Base-by-base conservation (phyloP, 2,797 vertebrate species). In the Sparidentex hasta region DNA sequence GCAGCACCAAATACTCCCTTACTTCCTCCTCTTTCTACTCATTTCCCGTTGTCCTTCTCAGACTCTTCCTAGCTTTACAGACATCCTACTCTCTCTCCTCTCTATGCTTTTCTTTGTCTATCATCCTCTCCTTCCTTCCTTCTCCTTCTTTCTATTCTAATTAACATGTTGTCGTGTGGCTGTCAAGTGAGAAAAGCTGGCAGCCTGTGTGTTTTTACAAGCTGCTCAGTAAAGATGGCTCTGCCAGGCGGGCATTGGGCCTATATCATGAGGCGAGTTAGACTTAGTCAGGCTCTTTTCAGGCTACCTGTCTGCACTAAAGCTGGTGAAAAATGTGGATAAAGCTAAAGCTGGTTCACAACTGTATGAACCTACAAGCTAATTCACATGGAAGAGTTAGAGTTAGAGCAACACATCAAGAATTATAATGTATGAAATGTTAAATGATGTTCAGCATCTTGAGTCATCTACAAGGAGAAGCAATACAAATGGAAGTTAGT, bases 91-190 rank as follows among this genome's bases (percentile, higher is more conserved):
- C 43, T 68, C 7, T 62, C 16, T 17, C 33, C 16, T 56, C 23
- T 13, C 46, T 21, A 1, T 55, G 5, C 17, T 18, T 57, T 65
- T 41, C 23, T 20, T 59, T 41, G 20, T 11, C 12, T 8, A 13
- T 65, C 27, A 9, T 44, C 52, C 44, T 52, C 3, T 52, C 20
- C 16, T 52, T 67, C 48, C 63, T 18, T 70, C 20, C 47, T 48
- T 64, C 38, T 43, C 38, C 50, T 48, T 69, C 7, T 62, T 59
- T 81, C 74, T 69, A 57, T 81, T 82, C 71, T 82, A 92, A 88
- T 92, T 88, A 87, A 71, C 85, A 84, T 92, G 85, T 87, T 73
- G 85, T 78, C 76, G 80, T 91, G 33, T 80, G 74, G 64, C 78
- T 80, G 56, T 88, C 82, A 77, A 77, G 80, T 75, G 82, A 87